These are phyloP conservation scores for Helicolenus hilgendorfi DNA, from an alignment of 2,797 vertebrate genomes.

Conservation along the genomic window DNA sequence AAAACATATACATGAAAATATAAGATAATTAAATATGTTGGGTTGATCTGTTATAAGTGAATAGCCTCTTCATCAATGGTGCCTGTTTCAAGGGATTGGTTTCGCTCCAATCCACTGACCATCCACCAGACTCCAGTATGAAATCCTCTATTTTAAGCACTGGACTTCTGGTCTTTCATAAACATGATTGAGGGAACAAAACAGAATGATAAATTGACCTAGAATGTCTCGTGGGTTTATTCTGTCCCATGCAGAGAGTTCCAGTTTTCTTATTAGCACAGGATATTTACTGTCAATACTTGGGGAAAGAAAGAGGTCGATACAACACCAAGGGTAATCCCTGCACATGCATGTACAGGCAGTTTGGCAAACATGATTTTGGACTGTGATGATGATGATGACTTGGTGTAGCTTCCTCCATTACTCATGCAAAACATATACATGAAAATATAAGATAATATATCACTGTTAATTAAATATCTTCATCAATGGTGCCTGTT, in stretches of 20 bases:
- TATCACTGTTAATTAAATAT: neutral
- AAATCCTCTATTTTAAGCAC: constrained; percentile 5
- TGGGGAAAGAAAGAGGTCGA: neutral
- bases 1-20: neutral
- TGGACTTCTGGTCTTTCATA: neutral
- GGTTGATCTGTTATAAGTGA: neutral
- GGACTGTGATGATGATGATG: neutral
- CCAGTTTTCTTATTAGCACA: neutral
- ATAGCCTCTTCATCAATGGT: neutral
- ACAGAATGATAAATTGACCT: neutral
- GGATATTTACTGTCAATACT: neutral
- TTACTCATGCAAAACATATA: neutral
- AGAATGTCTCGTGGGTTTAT: neutral
- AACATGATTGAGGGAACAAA: neutral
- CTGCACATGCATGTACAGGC: too few species aligned
- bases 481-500: neutral
- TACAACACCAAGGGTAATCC: neutral
- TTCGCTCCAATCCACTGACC: neutral
- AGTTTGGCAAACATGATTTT: neutral
- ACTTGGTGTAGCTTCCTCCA: neutral
- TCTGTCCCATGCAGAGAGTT: neutral
- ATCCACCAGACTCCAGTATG: neutral
- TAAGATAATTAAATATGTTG: neutral
- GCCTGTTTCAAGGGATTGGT: neutral
- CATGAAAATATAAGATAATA: neutral